phyloP scores from a whole-genome alignment of 1,140 invertebrate genomes.

The Mesaphorura yosii region DNA sequence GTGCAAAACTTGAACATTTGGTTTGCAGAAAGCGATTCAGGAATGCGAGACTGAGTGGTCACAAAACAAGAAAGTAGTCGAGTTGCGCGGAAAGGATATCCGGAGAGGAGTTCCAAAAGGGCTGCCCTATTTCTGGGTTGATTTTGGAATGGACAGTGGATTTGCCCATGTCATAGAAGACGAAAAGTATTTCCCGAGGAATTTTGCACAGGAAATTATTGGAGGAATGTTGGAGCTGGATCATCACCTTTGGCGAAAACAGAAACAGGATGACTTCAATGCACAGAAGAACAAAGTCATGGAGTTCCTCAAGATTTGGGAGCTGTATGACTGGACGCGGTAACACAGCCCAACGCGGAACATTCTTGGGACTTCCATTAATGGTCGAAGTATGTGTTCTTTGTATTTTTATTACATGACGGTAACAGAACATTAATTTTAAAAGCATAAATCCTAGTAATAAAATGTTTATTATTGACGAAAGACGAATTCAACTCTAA shows the following conservation, averaged over 20 bases:
- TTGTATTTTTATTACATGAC: too few species aligned
- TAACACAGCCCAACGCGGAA: too few species aligned
- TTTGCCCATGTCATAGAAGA: constrained; percentile 96
- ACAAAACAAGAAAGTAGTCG: constrained; percentile 87
- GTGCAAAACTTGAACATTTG: not conserved
- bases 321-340: constrained; percentile 44
- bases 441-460: too few species aligned
- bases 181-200: constrained; percentile 67
- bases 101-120: constrained; percentile 78
- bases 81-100: constrained; percentile 61
- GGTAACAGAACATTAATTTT: too few species aligned
- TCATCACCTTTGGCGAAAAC: constrained; percentile 69
- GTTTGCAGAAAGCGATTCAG: constrained; percentile 69
- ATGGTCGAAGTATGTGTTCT: too few species aligned
- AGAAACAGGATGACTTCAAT: constrained; percentile 56
- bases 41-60: constrained; percentile 92
- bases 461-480: too few species aligned
- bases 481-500: too few species aligned
- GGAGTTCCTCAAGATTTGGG: constrained; percentile 53
- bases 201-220: constrained; percentile 93
- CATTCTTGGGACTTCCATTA: too few species aligned
- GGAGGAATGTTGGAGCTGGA: constrained; percentile 86
- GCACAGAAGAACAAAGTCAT: constrained; percentile 55
- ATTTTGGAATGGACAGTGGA: constrained; percentile 79
- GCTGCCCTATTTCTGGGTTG: constrained; percentile 84